Percentiles rank a stretch among this genome's conserved stretches.
phyloP scores from a whole-genome alignment of 2,113 vertebrate genomes.

The Raja brachyura region DNA sequence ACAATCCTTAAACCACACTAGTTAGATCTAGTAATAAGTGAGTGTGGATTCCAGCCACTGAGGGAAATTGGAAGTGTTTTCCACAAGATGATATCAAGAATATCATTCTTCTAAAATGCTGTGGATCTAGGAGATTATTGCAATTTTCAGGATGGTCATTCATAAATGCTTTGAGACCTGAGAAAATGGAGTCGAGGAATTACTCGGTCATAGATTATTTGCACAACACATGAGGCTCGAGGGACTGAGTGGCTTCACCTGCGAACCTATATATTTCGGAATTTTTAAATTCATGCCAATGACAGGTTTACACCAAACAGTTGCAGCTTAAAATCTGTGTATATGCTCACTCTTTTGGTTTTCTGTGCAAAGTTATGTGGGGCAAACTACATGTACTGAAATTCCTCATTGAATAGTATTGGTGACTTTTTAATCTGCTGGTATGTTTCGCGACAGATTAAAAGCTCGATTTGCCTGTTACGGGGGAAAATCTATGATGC shows the following conservation, averaged over 20 bases:
- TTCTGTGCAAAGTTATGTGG: neutral
- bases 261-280: neutral
- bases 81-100: neutral
- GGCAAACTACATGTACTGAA: neutral
- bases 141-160: neutral
- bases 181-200: neutral
- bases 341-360: neutral
- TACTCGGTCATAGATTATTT: neutral
- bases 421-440: slow-evolving; percentile 47
- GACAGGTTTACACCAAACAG: neutral
- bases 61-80: neutral
- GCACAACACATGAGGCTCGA: neutral
- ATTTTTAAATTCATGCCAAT: neutral
- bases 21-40: neutral
- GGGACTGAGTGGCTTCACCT: neutral
- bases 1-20: neutral
- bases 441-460: slow-evolving; percentile 70
- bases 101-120: neutral
- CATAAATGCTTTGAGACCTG: too few species aligned
- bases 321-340: neutral
- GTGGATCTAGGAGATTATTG: neutral
- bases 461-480: slow-evolving; percentile 91
- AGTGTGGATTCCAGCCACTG: too few species aligned
- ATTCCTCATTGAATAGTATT: slow-evolving; percentile 39
- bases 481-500: slow-evolving; percentile 97